Evolutionary conservation across 2,113 vertebrate genomes (phyloP).

Genomic region (Erinaceus europaeus): DNA sequence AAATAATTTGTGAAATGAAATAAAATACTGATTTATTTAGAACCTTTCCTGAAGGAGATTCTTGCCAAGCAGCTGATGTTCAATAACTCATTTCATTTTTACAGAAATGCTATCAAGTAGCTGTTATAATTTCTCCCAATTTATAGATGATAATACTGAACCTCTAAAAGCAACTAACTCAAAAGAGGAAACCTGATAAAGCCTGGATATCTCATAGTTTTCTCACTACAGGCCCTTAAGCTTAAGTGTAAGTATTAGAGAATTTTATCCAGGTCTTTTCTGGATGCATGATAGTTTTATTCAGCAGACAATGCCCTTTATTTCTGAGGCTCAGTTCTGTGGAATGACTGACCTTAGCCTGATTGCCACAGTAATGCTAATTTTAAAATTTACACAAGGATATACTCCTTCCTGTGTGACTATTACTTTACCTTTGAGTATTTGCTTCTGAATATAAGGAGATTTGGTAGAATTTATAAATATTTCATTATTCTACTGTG

Average conservation of each 20-base stretch:
- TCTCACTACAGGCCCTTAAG: neutral
- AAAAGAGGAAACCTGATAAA: neutral
- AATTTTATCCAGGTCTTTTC: neutral
- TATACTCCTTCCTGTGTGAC: conserved; percentile 10
- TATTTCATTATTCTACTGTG: conserved; percentile 34
- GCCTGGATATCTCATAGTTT: neutral
- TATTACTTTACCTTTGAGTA: conserved; percentile 41
- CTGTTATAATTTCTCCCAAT: neutral
- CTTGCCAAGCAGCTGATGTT: neutral
- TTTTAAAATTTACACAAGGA: conserved; percentile 65
- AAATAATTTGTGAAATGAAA: neutral
- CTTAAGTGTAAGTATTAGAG: neutral
- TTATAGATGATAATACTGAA: neutral
- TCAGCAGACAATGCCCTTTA: neutral
- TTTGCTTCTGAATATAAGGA: conserved; percentile 44
- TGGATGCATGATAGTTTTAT: neutral
- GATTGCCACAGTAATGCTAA: conserved; percentile 32
- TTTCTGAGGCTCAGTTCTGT: neutral
- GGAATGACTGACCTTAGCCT: neutral
- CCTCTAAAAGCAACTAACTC: neutral
- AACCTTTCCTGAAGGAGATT: neutral
- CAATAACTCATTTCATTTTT: neutral
- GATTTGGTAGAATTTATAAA: conserved; percentile 46
- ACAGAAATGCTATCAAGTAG: neutral
- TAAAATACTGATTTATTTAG: neutral